Evolutionary conservation across 2,888 invertebrate genomes (phyloP).

Genomic region (Acleris sparsana): DNA sequence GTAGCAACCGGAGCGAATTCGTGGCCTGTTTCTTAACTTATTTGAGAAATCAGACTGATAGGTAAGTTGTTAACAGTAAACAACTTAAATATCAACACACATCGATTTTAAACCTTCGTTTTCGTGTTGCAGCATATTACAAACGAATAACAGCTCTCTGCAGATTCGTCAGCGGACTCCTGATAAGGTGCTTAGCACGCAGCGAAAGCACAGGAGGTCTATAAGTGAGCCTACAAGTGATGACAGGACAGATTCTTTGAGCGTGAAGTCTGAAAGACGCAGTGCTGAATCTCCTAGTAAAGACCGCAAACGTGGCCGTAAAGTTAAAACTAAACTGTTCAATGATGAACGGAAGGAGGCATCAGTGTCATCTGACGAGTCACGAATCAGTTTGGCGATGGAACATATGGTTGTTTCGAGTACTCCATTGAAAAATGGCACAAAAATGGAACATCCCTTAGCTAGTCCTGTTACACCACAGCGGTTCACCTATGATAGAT

Average conservation of each 20-base stretch:
- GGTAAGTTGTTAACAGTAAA: conserved; percentile 53
- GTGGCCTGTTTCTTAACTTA: conserved; percentile 83
- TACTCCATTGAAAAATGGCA: conserved; percentile 70
- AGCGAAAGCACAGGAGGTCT: conserved; percentile 66
- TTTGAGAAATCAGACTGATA: conserved; percentile 81
- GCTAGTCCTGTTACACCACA: conserved; percentile 66
- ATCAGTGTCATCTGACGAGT: conserved; percentile 69
- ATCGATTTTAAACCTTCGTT: background rate
- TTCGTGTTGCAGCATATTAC: conserved; percentile 63
- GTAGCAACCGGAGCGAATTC: conserved; percentile 78
- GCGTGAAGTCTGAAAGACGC: conserved; percentile 54
- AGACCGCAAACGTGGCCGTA: conserved; percentile 62
- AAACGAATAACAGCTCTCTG: conserved; percentile 66
- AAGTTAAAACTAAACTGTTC: conserved; percentile 74
- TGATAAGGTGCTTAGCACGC: conserved; percentile 61
- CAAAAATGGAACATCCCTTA: conserved; percentile 57
- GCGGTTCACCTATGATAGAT: conserved; percentile 52
- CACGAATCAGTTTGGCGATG: conserved; percentile 57
- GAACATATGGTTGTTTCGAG: conserved; percentile 64
- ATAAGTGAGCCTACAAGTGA: conserved; percentile 73
- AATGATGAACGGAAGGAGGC: conserved; percentile 61
- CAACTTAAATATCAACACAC: background rate
- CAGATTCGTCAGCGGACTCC: conserved; percentile 66
- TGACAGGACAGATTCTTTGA: conserved; percentile 60
- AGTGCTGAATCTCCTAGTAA: conserved; percentile 70